These are phyloP conservation scores for Odontophorus gujanensis DNA, from an alignment of 2,113 vertebrate genomes.

Conservation along the genomic window DNA sequence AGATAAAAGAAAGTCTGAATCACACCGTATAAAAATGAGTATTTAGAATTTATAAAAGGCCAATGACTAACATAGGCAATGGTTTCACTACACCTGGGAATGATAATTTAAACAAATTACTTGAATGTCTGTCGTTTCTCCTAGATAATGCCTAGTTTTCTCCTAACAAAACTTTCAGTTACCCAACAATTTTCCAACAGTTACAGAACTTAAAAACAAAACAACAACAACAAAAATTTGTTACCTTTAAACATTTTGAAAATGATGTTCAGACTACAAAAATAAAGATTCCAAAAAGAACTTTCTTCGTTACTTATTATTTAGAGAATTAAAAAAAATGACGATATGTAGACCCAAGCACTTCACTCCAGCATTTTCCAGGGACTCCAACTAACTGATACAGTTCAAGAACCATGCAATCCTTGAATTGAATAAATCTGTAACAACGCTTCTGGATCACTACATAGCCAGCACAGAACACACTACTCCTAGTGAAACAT, in stretches of 20 bases:
- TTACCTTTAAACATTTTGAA: background rate
- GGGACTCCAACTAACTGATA: background rate
- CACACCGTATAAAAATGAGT: background rate
- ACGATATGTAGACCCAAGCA: background rate
- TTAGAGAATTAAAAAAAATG: background rate
- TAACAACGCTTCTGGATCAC: background rate
- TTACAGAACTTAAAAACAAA: background rate
- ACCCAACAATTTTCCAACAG: background rate
- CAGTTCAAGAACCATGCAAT: accelerated
- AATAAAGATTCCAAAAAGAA: background rate
- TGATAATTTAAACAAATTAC: background rate
- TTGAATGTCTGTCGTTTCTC: background rate
- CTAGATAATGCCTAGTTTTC: background rate
- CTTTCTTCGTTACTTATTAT: background rate
- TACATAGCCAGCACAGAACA: background rate
- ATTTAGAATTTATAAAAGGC: background rate
- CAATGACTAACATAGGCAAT: background rate
- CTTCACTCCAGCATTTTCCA: background rate
- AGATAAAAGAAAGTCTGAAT: background rate
- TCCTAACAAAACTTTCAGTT: background rate
- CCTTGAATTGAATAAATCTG: background rate
- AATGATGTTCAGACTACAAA: background rate
- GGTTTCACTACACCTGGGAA: background rate
- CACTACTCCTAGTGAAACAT: background rate
- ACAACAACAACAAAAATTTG: no score